phyloP scores from a whole-genome alignment of 1,140 invertebrate genomes.

The Drosophila tristis region DNA sequence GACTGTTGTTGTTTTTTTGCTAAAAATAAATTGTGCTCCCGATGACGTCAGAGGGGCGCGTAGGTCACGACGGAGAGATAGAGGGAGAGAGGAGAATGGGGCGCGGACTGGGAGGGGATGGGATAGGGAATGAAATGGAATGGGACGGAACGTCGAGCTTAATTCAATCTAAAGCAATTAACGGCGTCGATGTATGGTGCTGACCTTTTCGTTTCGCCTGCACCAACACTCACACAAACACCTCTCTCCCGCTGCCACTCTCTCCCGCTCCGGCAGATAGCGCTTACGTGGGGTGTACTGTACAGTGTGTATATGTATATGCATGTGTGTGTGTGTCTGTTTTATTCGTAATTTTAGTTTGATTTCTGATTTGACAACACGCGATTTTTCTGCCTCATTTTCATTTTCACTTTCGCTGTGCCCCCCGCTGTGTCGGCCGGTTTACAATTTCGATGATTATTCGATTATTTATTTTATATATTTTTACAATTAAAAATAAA shows the following conservation, averaged over 20 bases:
- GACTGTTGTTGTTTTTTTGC: background rate
- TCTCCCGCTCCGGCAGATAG: too few relatives aligned
- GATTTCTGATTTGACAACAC: slow-evolving; percentile 65
- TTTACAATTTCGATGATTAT: slow-evolving; percentile 22
- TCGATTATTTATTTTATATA: slow-evolving; percentile 28
- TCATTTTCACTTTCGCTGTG: slow-evolving; percentile 74
- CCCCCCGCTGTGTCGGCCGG: slow-evolving; percentile 8
- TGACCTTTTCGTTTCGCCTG: slow-evolving; percentile 59
- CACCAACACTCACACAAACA: background rate
- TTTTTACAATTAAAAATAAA: slow-evolving; percentile 32
- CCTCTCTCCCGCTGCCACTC: background rate
- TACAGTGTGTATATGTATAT: background rate
- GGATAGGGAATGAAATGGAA: background rate
- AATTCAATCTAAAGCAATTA: slow-evolving; percentile 83
- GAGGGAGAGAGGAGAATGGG: too few relatives aligned
- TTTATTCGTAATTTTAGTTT: slow-evolving; percentile 56
- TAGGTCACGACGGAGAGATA: slow-evolving; percentile 27
- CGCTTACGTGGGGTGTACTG: too few relatives aligned
- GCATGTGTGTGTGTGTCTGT: slow-evolving; percentile 6
- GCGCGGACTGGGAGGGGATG: too few relatives aligned
- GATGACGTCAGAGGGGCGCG: slow-evolving; percentile 55
- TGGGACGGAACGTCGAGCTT: slow-evolving; percentile 35
- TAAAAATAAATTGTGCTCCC: slow-evolving; percentile 48
- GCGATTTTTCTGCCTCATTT: slow-evolving; percentile 60
- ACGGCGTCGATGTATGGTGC: slow-evolving; percentile 51